Conservation (phyloP, 2,797 vertebrate genomes). For the Psittacula echo region DNA sequence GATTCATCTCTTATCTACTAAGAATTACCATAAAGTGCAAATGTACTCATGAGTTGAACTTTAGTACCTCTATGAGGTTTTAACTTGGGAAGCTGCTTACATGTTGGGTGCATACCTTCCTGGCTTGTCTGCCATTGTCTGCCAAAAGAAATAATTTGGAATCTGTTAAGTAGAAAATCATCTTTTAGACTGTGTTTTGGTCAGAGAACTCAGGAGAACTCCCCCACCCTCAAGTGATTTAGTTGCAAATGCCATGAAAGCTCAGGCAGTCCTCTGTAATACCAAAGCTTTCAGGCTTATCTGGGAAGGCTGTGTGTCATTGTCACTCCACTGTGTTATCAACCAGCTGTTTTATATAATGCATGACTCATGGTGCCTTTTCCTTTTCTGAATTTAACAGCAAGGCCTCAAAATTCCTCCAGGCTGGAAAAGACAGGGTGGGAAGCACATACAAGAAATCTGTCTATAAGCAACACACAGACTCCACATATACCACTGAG, state of each 20-base stretch:
- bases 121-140: neutral
- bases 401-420: constrained; percentile 72
- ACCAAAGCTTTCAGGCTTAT: neutral
- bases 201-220: neutral
- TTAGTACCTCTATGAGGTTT: constrained; percentile 14
- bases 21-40: constrained; percentile 23
- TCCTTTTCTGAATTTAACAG: constrained; percentile 38
- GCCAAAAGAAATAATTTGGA: neutral
- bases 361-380: neutral
- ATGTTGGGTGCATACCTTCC: neutral
- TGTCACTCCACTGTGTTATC: neutral
- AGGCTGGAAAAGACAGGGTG: constrained; percentile 73
- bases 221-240: neutral
- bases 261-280: neutral
- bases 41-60: constrained; percentile 17
- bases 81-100: neutral
- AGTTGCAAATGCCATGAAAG: neutral
- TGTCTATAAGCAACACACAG: constrained; percentile 78
- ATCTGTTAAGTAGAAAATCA: neutral
- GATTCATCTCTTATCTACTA: constrained; percentile 55
- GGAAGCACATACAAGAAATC: constrained; percentile 78
- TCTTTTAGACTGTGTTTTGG: neutral
- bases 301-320: neutral
- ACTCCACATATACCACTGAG: constrained; percentile 70
- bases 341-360: neutral